A percentile compares a stretch with the other conserved stretches of the same genome.
Conservation (phyloP, 2,888 invertebrate genomes). For the Himalopsyche kuldschensis region DNA sequence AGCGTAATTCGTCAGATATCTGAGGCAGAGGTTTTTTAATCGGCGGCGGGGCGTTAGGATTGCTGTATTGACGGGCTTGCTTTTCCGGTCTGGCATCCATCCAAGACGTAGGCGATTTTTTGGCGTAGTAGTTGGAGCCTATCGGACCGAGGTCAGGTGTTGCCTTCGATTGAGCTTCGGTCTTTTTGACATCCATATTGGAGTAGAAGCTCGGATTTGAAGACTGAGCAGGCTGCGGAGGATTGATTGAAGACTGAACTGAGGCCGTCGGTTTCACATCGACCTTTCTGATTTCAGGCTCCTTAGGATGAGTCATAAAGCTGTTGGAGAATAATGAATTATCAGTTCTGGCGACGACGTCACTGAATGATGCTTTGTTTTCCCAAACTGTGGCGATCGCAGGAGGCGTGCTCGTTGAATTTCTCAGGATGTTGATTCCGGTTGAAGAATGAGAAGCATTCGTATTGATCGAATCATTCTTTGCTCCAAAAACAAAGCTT, state of each 20-base stretch:
- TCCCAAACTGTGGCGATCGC: conserved; percentile 51
- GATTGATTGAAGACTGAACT: neutral
- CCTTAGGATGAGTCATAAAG: conserved; percentile 25
- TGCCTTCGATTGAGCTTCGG: conserved; percentile 41
- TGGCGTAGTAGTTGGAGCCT: conserved; percentile 45
- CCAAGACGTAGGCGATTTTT: conserved; percentile 36
- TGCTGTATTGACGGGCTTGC: conserved; percentile 10
- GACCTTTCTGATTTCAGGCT: conserved; percentile 18
- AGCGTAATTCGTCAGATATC: conserved; percentile 13
- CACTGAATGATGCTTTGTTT: conserved; percentile 61
- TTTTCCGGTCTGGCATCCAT: conserved; percentile 23
- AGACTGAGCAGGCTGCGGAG: neutral
- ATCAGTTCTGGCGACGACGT: conserved; percentile 61
- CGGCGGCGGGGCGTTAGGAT: conserved; percentile 1
- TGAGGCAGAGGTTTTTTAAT: conserved; percentile 27
- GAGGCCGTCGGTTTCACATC: conserved; percentile 8
- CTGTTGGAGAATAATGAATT: conserved; percentile 41
- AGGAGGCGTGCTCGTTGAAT: conserved; percentile 41
- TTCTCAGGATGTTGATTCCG: conserved; percentile 36
- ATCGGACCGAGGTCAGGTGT: conserved; percentile 49
- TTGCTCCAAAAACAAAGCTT: conserved; percentile 39
- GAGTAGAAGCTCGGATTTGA: neutral
- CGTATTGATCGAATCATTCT: conserved; percentile 37
- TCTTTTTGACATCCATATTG: conserved; percentile 14
- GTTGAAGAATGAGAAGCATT: conserved; percentile 11